A percentile compares a stretch with the other conserved stretches of the same genome.
phyloP scores from a whole-genome alignment of 2,888 invertebrate genomes.

The Endomychus coccineus region DNA sequence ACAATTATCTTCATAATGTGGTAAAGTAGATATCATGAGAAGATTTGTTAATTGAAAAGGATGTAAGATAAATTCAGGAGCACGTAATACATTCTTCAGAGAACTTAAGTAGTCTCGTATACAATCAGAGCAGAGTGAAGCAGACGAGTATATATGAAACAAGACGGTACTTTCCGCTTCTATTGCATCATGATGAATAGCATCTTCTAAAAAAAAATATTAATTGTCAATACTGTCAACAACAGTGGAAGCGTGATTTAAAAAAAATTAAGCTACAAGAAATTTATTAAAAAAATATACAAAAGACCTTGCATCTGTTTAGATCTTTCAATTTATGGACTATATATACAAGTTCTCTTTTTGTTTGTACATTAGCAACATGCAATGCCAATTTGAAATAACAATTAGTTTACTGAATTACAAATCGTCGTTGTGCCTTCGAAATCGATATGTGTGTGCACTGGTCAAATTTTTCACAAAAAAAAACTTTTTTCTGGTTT shows the following conservation, averaged over 20 bases:
- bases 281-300: neutral
- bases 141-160: constrained; percentile 49
- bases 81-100: constrained; percentile 46
- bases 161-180: constrained; percentile 56
- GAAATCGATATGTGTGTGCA: no score
- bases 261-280: constrained; percentile 1
- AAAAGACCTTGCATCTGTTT: no score
- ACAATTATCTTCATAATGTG: constrained; percentile 43
- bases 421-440: no score
- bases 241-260: neutral
- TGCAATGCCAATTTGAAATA: no score
- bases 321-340: no score
- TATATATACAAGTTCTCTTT: no score
- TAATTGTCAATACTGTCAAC: constrained; percentile 5
- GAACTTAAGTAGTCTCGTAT: constrained; percentile 44
- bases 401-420: no score
- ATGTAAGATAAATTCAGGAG: constrained; percentile 54
- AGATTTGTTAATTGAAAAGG: constrained; percentile 57
- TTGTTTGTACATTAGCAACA: no score
- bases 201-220: constrained; percentile 36
- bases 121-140: constrained; percentile 41
- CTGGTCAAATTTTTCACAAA: no score
- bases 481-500: no score
- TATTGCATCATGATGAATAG: constrained; percentile 47
- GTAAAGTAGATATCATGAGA: constrained; percentile 46